These are phyloP conservation scores for Cheilosia grossa DNA, from an alignment of 2,888 invertebrate genomes.

Conservation along the genomic window DNA sequence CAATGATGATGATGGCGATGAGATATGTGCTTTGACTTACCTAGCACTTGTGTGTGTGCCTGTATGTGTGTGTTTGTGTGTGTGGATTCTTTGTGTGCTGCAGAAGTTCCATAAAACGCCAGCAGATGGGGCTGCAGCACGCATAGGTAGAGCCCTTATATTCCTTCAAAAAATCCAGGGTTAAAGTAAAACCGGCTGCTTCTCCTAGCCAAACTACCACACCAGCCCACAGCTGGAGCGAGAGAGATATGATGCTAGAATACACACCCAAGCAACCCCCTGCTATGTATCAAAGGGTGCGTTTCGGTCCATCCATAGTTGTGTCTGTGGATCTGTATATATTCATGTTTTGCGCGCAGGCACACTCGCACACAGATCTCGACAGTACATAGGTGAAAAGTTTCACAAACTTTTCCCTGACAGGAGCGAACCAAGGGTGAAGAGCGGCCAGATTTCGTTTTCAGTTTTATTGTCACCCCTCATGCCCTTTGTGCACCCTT, in stretches of 20 bases:
- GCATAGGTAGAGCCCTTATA: constrained; percentile 58
- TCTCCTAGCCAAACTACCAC: constrained; percentile 30
- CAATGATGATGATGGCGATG: constrained; percentile 52
- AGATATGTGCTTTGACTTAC: constrained; percentile 45
- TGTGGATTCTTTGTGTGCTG: constrained; percentile 60
- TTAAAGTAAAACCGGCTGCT: constrained; percentile 68
- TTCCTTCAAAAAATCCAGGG: constrained; percentile 72
- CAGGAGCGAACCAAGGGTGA: constrained; percentile 17
- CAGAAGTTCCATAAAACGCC: constrained; percentile 68
- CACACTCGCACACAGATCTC: constrained; percentile 38
- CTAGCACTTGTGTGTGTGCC: constrained; percentile 21
- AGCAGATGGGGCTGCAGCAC: constrained; percentile 69
- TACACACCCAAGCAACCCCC: constrained; percentile 44
- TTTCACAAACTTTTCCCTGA: constrained; percentile 57
- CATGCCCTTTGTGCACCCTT: constrained; percentile 65
- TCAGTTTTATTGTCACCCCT: constrained; percentile 63
- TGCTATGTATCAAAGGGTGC: constrained; percentile 56
- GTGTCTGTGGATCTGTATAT: constrained; percentile 46
- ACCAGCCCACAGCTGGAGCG: constrained; percentile 49
- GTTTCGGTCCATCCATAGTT: constrained; percentile 62
- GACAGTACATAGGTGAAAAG: constrained; percentile 65
- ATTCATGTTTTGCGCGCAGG: constrained; percentile 55
- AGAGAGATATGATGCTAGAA: constrained; percentile 43
- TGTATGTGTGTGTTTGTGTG: no score
- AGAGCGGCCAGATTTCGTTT: constrained; percentile 43